These are phyloP conservation scores for Orchesella flavescens DNA, from an alignment of 2,888 invertebrate genomes.

Conservation along the genomic window DNA sequence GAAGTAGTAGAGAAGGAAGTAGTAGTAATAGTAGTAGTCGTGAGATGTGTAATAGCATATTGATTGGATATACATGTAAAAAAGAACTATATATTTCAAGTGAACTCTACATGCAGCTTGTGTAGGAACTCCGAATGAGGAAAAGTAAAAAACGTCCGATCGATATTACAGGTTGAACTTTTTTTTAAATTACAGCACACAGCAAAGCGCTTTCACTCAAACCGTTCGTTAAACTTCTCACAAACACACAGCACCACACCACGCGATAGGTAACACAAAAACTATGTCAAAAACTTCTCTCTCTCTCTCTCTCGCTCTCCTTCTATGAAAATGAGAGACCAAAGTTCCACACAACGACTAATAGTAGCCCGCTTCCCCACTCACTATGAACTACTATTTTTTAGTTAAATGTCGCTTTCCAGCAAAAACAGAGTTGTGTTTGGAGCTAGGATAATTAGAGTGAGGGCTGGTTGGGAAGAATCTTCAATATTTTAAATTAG, in stretches of 20 bases:
- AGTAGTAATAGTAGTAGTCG: not conserved
- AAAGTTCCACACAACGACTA: no score
- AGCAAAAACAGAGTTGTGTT: no score
- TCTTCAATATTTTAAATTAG: no score
- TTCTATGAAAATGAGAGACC: not conserved
- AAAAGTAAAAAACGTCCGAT: constrained; percentile 41
- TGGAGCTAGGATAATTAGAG: no score
- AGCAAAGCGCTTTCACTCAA: constrained; percentile 28
- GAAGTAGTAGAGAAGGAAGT: not conserved
- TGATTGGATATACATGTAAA: constrained; percentile 27
- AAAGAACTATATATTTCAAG: constrained; percentile 11
- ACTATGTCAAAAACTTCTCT: not conserved
- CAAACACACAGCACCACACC: constrained; percentile 1
- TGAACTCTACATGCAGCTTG: constrained; percentile 64
- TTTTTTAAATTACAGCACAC: not conserved
- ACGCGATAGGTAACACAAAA: not conserved
- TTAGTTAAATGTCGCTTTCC: no score
- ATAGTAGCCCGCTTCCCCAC: no score
- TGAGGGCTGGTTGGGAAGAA: no score
- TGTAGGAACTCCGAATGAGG: constrained; percentile 41
- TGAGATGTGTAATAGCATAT: constrained; percentile 5
- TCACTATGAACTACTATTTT: no score
- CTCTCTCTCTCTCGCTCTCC: not conserved
- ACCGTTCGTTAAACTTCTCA: constrained; percentile 35
- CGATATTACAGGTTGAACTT: constrained; percentile 47